These are phyloP conservation scores for Trachelipus rathkii DNA, from an alignment of 1,140 invertebrate genomes.

Conservation along the genomic window DNA sequence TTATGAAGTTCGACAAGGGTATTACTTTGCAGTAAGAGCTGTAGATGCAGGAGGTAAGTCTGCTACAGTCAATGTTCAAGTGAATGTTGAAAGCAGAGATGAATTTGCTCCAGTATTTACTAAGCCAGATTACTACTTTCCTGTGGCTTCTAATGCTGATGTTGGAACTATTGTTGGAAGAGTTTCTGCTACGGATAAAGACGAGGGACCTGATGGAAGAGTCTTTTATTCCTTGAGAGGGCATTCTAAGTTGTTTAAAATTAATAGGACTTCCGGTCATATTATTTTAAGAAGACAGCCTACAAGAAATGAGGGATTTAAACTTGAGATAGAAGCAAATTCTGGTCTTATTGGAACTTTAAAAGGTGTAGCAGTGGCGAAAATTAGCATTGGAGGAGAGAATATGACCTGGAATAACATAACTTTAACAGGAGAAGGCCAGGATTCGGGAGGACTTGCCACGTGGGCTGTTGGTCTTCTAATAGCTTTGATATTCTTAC, in stretches of 20 bases:
- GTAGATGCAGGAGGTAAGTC: constrained; percentile 75
- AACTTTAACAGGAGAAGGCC: constrained; percentile 54
- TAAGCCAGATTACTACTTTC: constrained; percentile 79
- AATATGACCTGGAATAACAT: constrained; percentile 58
- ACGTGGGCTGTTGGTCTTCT: constrained; percentile 83
- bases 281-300: constrained; percentile 63
- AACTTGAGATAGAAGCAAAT: constrained; percentile 73
- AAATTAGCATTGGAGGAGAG: constrained; percentile 61
- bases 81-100: constrained; percentile 84
- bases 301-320: constrained; percentile 42
- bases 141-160: constrained; percentile 64
- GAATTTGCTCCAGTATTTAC: constrained; percentile 89
- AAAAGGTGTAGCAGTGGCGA: constrained; percentile 77
- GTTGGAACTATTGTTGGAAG: constrained; percentile 76
- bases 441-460: constrained; percentile 64
- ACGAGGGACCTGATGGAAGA: constrained; percentile 83
- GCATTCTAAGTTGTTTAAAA: constrained; percentile 78
- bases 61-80: constrained; percentile 69
- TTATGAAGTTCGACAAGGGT: constrained; percentile 76
- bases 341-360: constrained; percentile 80
- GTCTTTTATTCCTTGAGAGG: constrained; percentile 82
- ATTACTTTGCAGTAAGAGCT: constrained; percentile 75
- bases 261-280: constrained; percentile 84
- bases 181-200: constrained; percentile 81
- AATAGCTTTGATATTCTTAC: constrained; percentile 71